Percentiles rank a stretch among this genome's conserved stretches.
Evolutionary conservation across 2,888 invertebrate species (phyloP).

Genomic region (Agonopterix arenella): DNA sequence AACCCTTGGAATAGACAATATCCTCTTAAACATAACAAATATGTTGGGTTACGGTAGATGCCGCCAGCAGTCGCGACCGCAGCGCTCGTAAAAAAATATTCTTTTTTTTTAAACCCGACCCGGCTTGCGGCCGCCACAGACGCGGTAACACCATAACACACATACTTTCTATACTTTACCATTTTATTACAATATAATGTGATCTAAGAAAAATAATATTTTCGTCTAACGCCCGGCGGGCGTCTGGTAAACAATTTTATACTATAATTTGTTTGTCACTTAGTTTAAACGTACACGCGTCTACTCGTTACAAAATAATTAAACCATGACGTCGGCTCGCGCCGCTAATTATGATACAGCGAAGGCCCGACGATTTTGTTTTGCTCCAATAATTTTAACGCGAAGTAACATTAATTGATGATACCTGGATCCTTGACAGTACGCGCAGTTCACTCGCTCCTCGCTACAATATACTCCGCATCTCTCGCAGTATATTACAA

Average conservation of each 20-base stretch:
- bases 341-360: slow-evolving; percentile 22
- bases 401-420: too few species aligned
- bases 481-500: neutral
- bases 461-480: neutral
- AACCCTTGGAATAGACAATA: slow-evolving; percentile 77
- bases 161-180: slow-evolving; percentile 60
- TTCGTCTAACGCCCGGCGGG: slow-evolving; percentile 67
- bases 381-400: neutral
- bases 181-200: slow-evolving; percentile 74
- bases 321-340: slow-evolving; percentile 26
- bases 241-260: slow-evolving; percentile 72
- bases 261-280: slow-evolving; percentile 71
- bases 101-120: slow-evolving; percentile 40
- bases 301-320: slow-evolving; percentile 47
- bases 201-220: slow-evolving; percentile 77
- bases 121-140: slow-evolving; percentile 14
- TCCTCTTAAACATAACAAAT: slow-evolving; percentile 77
- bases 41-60: slow-evolving; percentile 31
- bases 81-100: slow-evolving; percentile 69
- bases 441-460: neutral
- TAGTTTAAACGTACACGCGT: slow-evolving; percentile 45
- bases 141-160: slow-evolving; percentile 19
- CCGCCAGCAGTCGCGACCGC: slow-evolving; percentile 18
- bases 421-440: too few species aligned
- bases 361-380: slow-evolving; percentile 35